Evolutionary conservation across 2,888 invertebrate genomes (phyloP), one percentile per base, ranked within the genome.

Genomic region (Drosophila tanythrix): DNA sequence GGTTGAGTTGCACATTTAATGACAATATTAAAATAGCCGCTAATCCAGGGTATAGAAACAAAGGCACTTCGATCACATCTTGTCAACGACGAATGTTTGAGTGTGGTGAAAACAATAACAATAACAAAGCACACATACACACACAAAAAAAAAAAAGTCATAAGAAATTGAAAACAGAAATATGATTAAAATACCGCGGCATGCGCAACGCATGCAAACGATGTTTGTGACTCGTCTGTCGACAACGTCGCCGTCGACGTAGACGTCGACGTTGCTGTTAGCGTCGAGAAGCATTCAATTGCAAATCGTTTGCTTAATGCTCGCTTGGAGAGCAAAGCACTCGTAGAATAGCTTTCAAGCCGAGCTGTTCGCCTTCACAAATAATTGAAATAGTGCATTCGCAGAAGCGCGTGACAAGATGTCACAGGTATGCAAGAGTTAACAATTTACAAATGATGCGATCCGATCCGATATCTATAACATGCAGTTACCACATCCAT

Each of bases 141-240:
- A 57, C 60, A 38, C 53, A 71, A 21, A 40, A 36, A 7, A 11
- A 15, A 27, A 43, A 56, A 43, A 46, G 36, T 48, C 31, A 36
- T 64, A 43, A 29, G 69, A 71, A 70, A 75, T 64, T 62, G 38
- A 64, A 70, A 60, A 50, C 51, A 51, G 70, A 75, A 80, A 69
- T 46, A 75, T 74, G 70, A 78, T 81, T 78, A 63, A 82, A 85
- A 88, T 72, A 61, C 75, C 56, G 70, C 52, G 71, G 80, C 62
- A 85, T 83, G 87, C 81, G 78, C 71, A 63, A 70, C 75, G 85
- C 88, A 88, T 88, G 80, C 83, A 74, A 88, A 86, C 68, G 81
- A 78, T 74, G 73, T 82, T 74, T 62, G 68, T 72, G 69, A 73
- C 68, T 74, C 60, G 48, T 55, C 38, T 46, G 50, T 21, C 55